Evolutionary conservation across 2,113 vertebrate species (phyloP).

Genomic region (Lepus timidus): DNA sequence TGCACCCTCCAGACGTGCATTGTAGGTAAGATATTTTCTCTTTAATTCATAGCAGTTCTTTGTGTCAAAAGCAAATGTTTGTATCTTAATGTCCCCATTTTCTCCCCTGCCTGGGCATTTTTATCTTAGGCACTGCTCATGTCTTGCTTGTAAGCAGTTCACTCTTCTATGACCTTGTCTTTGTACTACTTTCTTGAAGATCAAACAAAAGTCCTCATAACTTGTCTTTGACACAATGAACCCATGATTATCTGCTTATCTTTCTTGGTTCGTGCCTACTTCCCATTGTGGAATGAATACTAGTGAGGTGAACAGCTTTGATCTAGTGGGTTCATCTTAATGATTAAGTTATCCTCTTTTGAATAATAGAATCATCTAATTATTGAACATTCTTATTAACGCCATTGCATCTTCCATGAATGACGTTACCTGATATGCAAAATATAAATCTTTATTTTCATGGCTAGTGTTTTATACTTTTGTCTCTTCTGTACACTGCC

Average conservation of each 20-base stretch:
- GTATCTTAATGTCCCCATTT: rapidly evolving
- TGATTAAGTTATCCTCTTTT: background rate
- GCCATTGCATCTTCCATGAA: background rate
- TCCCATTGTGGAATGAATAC: background rate
- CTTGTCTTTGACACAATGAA: background rate
- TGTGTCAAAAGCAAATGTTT: background rate
- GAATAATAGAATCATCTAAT: background rate
- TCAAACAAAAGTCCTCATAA: background rate
- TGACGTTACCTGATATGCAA: background rate
- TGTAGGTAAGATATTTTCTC: background rate
- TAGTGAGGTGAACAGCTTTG: background rate
- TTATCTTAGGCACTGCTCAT: background rate
- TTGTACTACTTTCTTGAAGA: background rate
- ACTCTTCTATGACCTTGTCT: background rate
- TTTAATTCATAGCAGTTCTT: background rate
- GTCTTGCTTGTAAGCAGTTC: background rate
- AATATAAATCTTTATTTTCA: slow-evolving; percentile 12
- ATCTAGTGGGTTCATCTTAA: background rate
- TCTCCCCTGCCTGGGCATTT: background rate
- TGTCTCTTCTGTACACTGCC: background rate
- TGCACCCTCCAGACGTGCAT: background rate
- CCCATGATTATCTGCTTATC: background rate
- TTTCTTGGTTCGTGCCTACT: background rate
- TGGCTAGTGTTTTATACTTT: background rate
- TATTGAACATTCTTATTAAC: background rate